Percentiles rank a stretch among this genome's conserved stretches.
These are phyloP conservation scores for Halictus rubicundus DNA, from an alignment of 1,140 invertebrate species.

Conservation along the genomic window DNA sequence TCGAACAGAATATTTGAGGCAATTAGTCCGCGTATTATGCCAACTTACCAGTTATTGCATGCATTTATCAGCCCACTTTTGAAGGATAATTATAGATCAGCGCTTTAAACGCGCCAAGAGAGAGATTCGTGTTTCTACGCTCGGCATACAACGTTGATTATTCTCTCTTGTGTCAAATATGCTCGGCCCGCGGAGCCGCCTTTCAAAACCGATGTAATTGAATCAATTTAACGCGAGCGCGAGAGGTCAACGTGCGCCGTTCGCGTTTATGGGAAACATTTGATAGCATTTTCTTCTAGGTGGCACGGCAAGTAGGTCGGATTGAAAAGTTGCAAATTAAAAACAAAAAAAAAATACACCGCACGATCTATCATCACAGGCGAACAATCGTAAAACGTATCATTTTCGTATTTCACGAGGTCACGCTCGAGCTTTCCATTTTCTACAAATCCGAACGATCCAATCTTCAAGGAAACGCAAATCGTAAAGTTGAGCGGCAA, in stretches of 20 bases:
- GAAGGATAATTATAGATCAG: conserved; percentile 51
- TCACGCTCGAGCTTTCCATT: no score
- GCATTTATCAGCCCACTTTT: conserved; percentile 29
- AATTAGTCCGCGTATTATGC: conserved; percentile 41
- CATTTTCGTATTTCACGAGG: no score
- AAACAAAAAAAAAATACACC: no score
- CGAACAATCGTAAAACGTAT: not conserved
- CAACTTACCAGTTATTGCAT: conserved; percentile 34
- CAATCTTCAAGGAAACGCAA: no score
- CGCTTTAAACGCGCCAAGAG: conserved; percentile 27
- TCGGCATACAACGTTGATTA: conserved; percentile 37
- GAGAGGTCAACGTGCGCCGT: not conserved
- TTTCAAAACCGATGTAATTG: conserved; percentile 60
- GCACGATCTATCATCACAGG: no score
- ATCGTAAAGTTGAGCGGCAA: no score
- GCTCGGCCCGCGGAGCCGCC: conserved; percentile 35
- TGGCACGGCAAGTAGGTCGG: not conserved
- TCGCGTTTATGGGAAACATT: conserved; percentile 34
- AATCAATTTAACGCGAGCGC: conserved; percentile 51
- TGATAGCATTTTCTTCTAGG: conserved; percentile 18
- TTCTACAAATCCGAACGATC: no score
- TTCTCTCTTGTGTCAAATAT: conserved; percentile 57
- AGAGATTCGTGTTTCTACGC: conserved; percentile 32
- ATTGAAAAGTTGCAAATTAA: not conserved
- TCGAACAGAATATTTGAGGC: conserved; percentile 2